Conservation (phyloP, 2,888 invertebrate genomes). For the Xanthorhoe designata region DNA sequence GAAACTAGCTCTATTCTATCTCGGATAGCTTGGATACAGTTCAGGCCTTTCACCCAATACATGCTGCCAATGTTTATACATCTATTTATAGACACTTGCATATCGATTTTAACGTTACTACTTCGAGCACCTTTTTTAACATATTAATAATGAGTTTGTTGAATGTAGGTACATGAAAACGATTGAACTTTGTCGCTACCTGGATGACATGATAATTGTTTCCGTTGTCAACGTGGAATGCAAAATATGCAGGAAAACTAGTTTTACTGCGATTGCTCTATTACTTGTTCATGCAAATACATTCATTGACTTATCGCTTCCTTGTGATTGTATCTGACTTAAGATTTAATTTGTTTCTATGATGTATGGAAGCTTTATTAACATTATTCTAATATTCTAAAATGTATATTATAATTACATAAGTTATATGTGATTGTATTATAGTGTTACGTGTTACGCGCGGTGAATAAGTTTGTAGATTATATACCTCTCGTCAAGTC, state of each 20-base stretch:
- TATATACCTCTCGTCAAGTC: too few species aligned
- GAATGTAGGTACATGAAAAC: background rate
- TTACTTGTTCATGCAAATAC: conserved; percentile 30
- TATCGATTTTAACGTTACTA: conserved; percentile 7
- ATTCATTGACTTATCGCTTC: conserved; percentile 25
- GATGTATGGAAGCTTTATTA: conserved; percentile 31
- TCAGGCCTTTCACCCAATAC: conserved; percentile 45
- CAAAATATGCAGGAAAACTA: conserved; percentile 37
- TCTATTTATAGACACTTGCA: conserved; percentile 18
- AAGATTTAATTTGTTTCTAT: conserved; percentile 38
- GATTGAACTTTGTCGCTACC: conserved; percentile 1
- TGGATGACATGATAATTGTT: conserved; percentile 27
- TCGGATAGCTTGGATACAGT: conserved; percentile 44
- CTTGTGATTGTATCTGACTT: conserved; percentile 13
- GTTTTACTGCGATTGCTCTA: conserved; percentile 30
- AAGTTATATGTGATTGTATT: too few species aligned
- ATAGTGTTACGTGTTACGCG: too few species aligned
- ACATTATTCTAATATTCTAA: background rate
- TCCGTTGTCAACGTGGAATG: conserved; percentile 33
- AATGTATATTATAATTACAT: background rate
- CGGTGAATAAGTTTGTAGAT: too few species aligned
- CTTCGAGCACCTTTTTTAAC: background rate
- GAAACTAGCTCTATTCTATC: conserved; percentile 54
- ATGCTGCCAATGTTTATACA: conserved; percentile 21
- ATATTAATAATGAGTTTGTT: background rate